Conservation (phyloP, 2,797 vertebrate genomes). For the Avahi laniger region DNA sequence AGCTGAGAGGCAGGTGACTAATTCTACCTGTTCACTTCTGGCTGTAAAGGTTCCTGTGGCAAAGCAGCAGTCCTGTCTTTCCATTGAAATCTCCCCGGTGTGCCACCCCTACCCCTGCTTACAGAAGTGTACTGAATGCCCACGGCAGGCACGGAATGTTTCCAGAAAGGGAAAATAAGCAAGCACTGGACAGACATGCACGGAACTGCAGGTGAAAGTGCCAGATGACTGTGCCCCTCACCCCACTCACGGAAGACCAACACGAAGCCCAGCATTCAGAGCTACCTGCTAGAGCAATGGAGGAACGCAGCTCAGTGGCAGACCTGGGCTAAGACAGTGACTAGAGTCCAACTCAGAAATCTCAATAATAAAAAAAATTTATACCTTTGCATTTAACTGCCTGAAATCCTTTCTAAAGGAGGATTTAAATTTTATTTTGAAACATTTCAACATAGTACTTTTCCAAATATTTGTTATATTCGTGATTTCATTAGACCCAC, state of each 20-base stretch:
- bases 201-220: not conserved
- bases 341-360: not conserved
- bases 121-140: not conserved
- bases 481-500: not conserved
- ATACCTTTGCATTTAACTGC: not conserved
- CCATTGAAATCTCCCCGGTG: not conserved
- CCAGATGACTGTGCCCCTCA: not conserved
- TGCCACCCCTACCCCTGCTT: not conserved
- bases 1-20: not conserved
- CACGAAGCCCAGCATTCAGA: not conserved
- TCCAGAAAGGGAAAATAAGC: not conserved
- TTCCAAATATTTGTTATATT: not conserved
- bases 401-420: conserved; percentile 5
- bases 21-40: not conserved
- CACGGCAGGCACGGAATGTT: not conserved
- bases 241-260: not conserved
- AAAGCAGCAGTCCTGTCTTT: not conserved
- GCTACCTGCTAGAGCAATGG: not conserved
- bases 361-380: not conserved
- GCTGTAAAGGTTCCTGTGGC: not conserved
- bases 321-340: not conserved
- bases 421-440: conserved; percentile 16
- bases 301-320: not conserved
- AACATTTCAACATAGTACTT: not conserved
- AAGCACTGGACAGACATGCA: not conserved